Evolutionary conservation across 2,113 vertebrate genomes (phyloP).

Genomic region (Leucopsar rothschildi): DNA sequence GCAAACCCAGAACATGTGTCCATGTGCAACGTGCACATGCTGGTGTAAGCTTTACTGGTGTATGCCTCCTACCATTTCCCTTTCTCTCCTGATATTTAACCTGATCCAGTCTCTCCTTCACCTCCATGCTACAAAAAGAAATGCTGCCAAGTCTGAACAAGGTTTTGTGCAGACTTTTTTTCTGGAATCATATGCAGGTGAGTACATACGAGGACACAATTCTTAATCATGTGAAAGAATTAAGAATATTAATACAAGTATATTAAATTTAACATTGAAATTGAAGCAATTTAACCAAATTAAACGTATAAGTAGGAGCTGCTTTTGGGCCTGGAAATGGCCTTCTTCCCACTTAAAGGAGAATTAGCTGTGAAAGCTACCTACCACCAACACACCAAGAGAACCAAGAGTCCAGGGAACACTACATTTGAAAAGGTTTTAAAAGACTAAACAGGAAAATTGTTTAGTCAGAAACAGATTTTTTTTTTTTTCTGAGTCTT

Average conservation of each 20-base stretch:
- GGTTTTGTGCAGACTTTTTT: background rate
- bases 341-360: background rate
- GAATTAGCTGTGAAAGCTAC: background rate
- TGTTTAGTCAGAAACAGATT: background rate
- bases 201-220: background rate
- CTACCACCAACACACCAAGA: background rate
- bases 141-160: background rate
- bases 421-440: background rate
- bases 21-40: background rate
- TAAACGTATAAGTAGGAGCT: background rate
- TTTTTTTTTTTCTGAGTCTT: background rate
- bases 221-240: background rate
- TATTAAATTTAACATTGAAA: background rate
- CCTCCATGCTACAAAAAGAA: background rate
- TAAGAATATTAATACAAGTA: background rate
- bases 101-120: background rate
- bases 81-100: background rate
- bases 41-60: background rate
- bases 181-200: background rate
- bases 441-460: background rate
- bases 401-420: background rate
- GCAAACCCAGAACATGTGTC: background rate
- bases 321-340: background rate
- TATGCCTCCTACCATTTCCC: background rate
- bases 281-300: background rate